Evolutionary conservation across 2,797 vertebrate species (phyloP), one percentile per base, ranked within the genome.

Genomic region (Ammospiza maritima): DNA sequence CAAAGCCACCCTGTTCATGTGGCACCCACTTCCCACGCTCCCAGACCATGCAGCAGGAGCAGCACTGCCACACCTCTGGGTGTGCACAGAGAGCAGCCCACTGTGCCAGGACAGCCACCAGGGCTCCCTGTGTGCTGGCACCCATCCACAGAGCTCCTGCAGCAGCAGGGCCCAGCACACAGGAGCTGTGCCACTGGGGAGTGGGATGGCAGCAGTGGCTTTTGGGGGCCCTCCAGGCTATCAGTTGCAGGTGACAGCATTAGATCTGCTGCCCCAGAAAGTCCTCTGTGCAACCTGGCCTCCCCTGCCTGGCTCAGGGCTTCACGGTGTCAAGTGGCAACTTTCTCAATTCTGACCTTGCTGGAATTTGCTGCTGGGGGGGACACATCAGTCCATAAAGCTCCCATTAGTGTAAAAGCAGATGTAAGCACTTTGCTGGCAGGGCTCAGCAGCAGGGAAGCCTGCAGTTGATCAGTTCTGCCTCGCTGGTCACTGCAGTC

Each of bases 391-490:
- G 93, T 93, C 91, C 95, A 93, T 88, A 90, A 94, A 95, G 94
- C 90, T 95, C 92, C 94, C 88, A 95, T 93, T 90, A 94, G 96
- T 14, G 70, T 72, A 94, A 88, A 93, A 94, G 94, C 94, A 97
- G 94, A 96, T 94, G 94, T 91, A 95, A 96, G 95, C 94, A 94
- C 76, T 96, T 92, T 92, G 90, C 54, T 91, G 92, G 89, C 92
- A 95, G 92, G 80, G 92, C 65, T 89, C 89, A 91, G 96, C 96
- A 94, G 92, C 89, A 80, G 92, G 91, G 87, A 96, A 93, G 90
- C 87, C 95, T 95, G 95, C 89, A 94, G 84, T 81, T 95, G 94
- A 96, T 96, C 95, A 96, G 96, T 96, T 97, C 94, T 96, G 96
- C 95, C 93, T 96, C 92, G 0, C 95, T 94, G 93, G 93, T 91